These are phyloP conservation scores for Pangasius djambal DNA, from an alignment of 2,797 vertebrate species.

Conservation along the genomic window DNA sequence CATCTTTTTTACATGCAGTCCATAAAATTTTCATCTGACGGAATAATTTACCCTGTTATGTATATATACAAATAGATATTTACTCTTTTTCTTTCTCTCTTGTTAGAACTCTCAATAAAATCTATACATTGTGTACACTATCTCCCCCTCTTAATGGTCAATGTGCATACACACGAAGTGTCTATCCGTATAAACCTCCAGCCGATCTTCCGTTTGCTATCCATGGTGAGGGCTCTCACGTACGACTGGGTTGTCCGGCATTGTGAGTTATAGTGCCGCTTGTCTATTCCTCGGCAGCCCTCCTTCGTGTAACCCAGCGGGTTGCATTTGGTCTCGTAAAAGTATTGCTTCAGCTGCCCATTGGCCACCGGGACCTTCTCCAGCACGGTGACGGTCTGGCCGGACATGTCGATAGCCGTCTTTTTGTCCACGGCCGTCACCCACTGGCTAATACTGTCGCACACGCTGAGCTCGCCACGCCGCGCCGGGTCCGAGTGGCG, in stretches of 20 bases:
- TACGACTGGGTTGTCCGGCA: constrained; percentile 99
- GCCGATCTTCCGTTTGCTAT: constrained; percentile 99
- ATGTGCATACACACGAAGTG: constrained; percentile 99
- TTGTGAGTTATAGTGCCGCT: constrained; percentile 99
- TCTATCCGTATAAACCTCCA: constrained; percentile 99
- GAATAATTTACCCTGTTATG: constrained; percentile 99
- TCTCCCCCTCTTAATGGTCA: constrained; percentile 99
- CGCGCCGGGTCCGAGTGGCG: constrained; percentile 97
- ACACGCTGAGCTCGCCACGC: constrained; percentile 96
- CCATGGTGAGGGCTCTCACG: constrained; percentile 98
- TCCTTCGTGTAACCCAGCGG: constrained; percentile 98
- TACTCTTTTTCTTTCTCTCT: constrained; percentile 91
- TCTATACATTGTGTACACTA: constrained; percentile 98
- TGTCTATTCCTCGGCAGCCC: constrained; percentile 99
- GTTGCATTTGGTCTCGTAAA: constrained; percentile 99
- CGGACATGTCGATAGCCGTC: constrained; percentile 99
- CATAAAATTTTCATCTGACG: constrained; percentile 99
- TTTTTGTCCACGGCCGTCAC: constrained; percentile 99
- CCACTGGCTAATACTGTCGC: constrained; percentile 99
- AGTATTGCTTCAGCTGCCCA: constrained; percentile 99
- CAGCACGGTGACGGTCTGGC: constrained; percentile 96
- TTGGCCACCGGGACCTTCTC: constrained; percentile 98
- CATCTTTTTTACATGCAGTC: constrained; percentile 99
- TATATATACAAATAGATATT: constrained; percentile 99
- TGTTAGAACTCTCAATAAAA: constrained; percentile 98